phyloP scores from a whole-genome alignment of 2,888 invertebrate species.

The Sarcophaga variegata region DNA sequence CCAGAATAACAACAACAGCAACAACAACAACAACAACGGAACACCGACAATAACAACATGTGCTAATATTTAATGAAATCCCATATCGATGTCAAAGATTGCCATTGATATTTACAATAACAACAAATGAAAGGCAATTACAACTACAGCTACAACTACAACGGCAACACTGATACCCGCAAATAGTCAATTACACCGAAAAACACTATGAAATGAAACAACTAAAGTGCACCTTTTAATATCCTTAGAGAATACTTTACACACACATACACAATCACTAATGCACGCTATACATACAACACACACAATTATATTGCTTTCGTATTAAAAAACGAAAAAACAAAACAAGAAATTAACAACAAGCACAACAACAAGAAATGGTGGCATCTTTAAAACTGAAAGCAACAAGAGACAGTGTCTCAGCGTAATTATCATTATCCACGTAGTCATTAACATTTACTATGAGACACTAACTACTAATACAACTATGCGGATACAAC shows the following conservation, averaged over 20 bases:
- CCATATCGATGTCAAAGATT: conserved; percentile 68
- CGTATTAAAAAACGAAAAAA: conserved; percentile 16
- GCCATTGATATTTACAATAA: conserved; percentile 47
- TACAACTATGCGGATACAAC: conserved; percentile 66
- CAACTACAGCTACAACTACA: conserved; percentile 23
- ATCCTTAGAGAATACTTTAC: conserved; percentile 60
- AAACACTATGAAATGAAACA: conserved; percentile 17
- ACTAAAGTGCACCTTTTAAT: conserved; percentile 57
- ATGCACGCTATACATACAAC: neutral
- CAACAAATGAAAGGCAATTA: conserved; percentile 23
- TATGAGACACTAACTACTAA: conserved; percentile 37
- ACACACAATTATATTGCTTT: neutral
- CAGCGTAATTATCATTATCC: conserved; percentile 35
- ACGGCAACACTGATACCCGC: conserved; percentile 3
- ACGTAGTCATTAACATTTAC: conserved; percentile 56
- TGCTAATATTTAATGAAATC: conserved; percentile 66
- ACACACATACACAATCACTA: conserved; percentile 3
- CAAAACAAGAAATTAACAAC: conserved; percentile 11
- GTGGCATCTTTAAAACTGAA: conserved; percentile 38
- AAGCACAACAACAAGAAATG: conserved; percentile 20
- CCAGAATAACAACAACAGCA: conserved; percentile 17
- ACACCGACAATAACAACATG: conserved; percentile 48
- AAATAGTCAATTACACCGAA: conserved; percentile 1
- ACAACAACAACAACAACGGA: neutral
- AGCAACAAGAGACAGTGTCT: conserved; percentile 5